Percentiles rank a stretch among this genome's conserved stretches.
Evolutionary conservation across 1,140 invertebrate genomes (phyloP).

Genomic region (Drosophila sucinea): DNA sequence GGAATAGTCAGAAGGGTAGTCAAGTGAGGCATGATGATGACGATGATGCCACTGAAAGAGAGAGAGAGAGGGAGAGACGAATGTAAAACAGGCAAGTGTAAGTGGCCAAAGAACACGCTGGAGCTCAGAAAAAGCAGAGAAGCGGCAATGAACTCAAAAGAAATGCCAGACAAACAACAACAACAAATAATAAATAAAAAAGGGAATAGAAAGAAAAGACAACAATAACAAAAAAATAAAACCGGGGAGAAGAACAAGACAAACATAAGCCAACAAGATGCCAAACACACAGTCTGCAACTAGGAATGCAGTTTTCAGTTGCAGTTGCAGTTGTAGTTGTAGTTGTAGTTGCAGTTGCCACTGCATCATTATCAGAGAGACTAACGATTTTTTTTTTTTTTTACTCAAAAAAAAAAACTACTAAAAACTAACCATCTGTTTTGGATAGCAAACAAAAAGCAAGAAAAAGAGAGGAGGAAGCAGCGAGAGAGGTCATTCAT

Average conservation of each 20-base stretch:
- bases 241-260: conserved; percentile 26
- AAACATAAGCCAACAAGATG: conserved; percentile 41
- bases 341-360: conserved; percentile 31
- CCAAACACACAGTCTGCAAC: conserved; percentile 35
- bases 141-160: conserved; percentile 75
- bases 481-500: conserved; percentile 65
- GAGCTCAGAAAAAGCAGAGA: conserved; percentile 40
- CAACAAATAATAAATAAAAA: conserved; percentile 20
- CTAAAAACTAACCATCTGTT: conserved; percentile 26
- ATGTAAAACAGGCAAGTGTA: conserved; percentile 38
- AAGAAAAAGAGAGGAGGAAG: neutral
- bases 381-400: conserved; percentile 17
- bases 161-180: conserved; percentile 61
- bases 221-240: conserved; percentile 3
- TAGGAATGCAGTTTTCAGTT: conserved; percentile 28
- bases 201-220: conserved; percentile 16
- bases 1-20: conserved; percentile 63
- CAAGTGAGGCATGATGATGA: conserved; percentile 47
- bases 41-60: conserved; percentile 9
- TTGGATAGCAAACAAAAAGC: conserved; percentile 23
- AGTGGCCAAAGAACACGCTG: conserved; percentile 18
- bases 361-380: conserved; percentile 13
- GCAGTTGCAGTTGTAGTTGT: conserved; percentile 26
- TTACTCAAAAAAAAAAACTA: conserved; percentile 13
- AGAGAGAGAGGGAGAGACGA: conserved; percentile 26